These are phyloP conservation scores for Drosophila algonquin DNA, from an alignment of 2,888 invertebrate genomes.

Conservation along the genomic window DNA sequence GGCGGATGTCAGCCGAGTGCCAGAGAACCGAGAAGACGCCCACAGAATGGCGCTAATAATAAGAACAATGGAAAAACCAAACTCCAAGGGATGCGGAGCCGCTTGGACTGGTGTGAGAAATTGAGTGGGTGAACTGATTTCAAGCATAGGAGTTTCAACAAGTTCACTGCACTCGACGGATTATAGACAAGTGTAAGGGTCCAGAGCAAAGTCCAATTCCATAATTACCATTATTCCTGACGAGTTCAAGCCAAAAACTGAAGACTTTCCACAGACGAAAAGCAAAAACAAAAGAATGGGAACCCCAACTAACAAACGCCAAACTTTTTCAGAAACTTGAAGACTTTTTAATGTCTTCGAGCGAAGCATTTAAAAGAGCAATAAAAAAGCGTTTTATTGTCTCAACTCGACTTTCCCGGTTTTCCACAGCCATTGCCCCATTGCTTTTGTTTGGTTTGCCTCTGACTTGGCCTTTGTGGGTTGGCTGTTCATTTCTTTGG, in stretches of 20 bases:
- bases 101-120: constrained; percentile 15
- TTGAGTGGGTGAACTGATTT: constrained; percentile 32
- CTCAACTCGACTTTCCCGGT: constrained; percentile 30
- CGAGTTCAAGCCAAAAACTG: constrained; percentile 43
- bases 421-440: constrained; percentile 18
- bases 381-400: constrained; percentile 70
- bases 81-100: background rate
- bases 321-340: constrained; percentile 55
- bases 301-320: constrained; percentile 25
- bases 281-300: constrained; percentile 40
- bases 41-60: constrained; percentile 41
- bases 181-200: constrained; percentile 17
- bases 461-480: constrained; percentile 40
- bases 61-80: constrained; percentile 1
- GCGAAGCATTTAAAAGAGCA: constrained; percentile 63
- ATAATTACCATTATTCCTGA: constrained; percentile 61
- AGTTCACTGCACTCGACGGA: constrained; percentile 40
- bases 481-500: constrained; percentile 44
- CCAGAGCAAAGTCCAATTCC: constrained; percentile 23
- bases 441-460: constrained; percentile 44
- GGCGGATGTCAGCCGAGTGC: constrained; percentile 26
- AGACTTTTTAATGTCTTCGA: constrained; percentile 66
- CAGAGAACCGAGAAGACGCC: constrained; percentile 2
- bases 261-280: constrained; percentile 34
- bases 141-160: background rate